phyloP scores from a whole-genome alignment of 2,113 vertebrate genomes.

The Eidolon helvum region DNA sequence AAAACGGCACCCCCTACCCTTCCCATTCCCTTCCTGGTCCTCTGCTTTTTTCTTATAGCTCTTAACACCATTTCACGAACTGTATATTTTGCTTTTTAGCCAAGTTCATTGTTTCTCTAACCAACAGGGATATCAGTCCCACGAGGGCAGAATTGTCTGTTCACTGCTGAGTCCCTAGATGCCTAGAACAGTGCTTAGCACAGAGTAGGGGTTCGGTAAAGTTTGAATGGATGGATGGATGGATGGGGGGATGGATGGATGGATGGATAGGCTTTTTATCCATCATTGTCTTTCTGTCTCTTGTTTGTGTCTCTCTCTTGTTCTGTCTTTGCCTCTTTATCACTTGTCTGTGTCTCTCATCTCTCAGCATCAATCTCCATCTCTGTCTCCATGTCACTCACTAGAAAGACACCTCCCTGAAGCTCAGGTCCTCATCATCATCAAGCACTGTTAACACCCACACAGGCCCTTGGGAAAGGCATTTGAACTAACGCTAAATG shows the following conservation, averaged over 20 bases:
- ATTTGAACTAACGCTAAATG: rapidly evolving
- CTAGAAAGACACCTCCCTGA: not conserved
- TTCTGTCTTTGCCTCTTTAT: not conserved
- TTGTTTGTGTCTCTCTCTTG: not conserved
- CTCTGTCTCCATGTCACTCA: not conserved
- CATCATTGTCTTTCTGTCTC: not conserved
- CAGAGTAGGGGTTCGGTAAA: not conserved
- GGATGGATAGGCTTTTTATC: not conserved
- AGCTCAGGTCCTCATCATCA: not conserved
- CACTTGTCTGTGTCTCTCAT: not conserved
- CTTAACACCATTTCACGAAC: not conserved
- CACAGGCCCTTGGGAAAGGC: not conserved
- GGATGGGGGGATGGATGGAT: not conserved
- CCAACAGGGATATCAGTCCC: not conserved
- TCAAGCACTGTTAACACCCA: not conserved
- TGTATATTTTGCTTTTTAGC: not conserved
- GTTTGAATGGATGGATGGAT: not conserved
- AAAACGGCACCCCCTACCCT: not conserved
- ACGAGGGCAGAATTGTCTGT: not conserved
- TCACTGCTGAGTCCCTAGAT: not conserved
- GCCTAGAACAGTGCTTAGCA: not conserved
- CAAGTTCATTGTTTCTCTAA: not conserved
- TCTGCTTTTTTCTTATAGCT: not conserved
- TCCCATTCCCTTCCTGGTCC: not conserved
- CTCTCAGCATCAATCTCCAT: not conserved